Conservation (phyloP, 2,797 vertebrate genomes). For the Choloepus didactylus region DNA sequence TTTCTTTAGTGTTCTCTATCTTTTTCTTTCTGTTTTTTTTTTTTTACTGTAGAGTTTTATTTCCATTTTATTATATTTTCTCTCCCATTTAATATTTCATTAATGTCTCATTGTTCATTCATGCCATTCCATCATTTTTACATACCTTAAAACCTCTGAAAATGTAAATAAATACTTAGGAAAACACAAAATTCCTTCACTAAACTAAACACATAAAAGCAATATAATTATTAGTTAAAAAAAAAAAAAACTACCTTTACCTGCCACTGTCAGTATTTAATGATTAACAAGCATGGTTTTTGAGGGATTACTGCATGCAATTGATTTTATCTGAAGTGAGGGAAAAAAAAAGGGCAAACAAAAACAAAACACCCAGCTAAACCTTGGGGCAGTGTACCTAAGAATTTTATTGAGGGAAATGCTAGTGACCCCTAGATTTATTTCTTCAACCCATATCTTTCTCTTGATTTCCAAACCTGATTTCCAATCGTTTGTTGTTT, state of each 20-base stretch:
- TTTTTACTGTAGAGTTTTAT: background rate
- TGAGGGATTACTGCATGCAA: background rate
- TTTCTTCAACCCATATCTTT: background rate
- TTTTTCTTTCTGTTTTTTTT: background rate
- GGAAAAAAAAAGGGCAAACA: background rate
- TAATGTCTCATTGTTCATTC: background rate
- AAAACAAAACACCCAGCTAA: background rate
- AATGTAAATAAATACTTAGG: background rate
- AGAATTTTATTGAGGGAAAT: background rate
- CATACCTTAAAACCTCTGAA: slow-evolving; percentile 23
- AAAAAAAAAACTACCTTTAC: background rate
- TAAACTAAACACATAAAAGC: background rate
- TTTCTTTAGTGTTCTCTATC: background rate
- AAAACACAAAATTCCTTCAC: background rate
- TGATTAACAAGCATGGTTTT: background rate
- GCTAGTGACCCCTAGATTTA: background rate
- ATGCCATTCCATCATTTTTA: background rate
- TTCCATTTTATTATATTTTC: background rate
- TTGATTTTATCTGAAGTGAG: background rate
- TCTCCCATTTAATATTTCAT: background rate
- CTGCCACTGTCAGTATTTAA: background rate
- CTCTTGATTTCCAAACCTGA: background rate
- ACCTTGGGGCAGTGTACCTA: background rate
- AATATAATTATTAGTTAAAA: background rate
- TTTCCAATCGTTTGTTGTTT: background rate